Conservation (phyloP, 1,140 invertebrate species). For the Adoxophyes honmai region DNA sequence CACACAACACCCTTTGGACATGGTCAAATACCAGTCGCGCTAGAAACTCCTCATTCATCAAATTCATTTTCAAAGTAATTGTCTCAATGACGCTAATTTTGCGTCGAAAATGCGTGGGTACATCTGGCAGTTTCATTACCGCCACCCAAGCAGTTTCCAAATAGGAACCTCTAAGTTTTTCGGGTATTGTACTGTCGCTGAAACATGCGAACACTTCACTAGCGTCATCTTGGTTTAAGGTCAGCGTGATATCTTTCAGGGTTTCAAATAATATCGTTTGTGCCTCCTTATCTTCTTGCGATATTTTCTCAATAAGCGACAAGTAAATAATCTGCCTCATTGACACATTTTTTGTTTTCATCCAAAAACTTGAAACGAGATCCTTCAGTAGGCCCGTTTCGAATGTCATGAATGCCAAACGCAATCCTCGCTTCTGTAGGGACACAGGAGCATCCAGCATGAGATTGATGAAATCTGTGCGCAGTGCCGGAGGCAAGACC, state of each 20-base stretch:
- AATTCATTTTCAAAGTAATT: slow-evolving; percentile 22
- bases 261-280: slow-evolving; percentile 33
- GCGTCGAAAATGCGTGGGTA: slow-evolving; percentile 26
- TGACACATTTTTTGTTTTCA: slow-evolving; percentile 49
- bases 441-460: slow-evolving; percentile 43
- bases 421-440: slow-evolving; percentile 52
- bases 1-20: slow-evolving; percentile 26
- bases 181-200: slow-evolving; percentile 21
- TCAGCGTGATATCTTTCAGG: slow-evolving; percentile 36
- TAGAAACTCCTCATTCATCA: slow-evolving; percentile 30
- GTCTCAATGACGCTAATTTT: slow-evolving; percentile 24
- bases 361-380: slow-evolving; percentile 40
- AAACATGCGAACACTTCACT: slow-evolving; percentile 34
- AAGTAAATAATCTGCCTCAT: slow-evolving; percentile 42
- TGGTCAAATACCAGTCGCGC: slow-evolving; percentile 33
- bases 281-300: slow-evolving; percentile 12
- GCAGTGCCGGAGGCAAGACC: slow-evolving; percentile 33
- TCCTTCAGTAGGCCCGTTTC: slow-evolving; percentile 32
- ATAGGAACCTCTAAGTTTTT: slow-evolving; percentile 26
- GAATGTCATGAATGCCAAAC: slow-evolving; percentile 48
- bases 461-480: slow-evolving; percentile 39
- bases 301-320: slow-evolving; percentile 35
- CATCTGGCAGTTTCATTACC: slow-evolving; percentile 31
- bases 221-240: slow-evolving; percentile 38
- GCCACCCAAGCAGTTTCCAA: slow-evolving; percentile 34